These are phyloP conservation scores for Microtus richardsoni DNA, from an alignment of 2,113 vertebrate genomes.

Conservation along the genomic window DNA sequence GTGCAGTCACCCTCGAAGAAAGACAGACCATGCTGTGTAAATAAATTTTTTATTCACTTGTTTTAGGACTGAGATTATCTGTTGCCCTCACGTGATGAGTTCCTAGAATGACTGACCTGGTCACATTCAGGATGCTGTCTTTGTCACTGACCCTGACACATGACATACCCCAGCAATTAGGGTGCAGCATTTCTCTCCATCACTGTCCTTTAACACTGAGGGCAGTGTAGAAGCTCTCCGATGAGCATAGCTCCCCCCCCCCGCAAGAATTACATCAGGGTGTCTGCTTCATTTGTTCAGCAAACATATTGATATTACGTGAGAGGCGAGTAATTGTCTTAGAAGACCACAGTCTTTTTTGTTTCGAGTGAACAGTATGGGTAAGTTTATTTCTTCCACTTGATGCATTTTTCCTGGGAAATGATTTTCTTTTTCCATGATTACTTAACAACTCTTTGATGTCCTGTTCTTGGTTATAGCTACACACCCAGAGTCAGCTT, in stretches of 20 bases:
- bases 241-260: neutral
- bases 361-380: neutral
- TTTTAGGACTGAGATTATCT: neutral
- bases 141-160: neutral
- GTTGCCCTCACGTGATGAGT: neutral
- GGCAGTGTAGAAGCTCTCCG: neutral
- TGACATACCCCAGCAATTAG: neutral
- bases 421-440: neutral
- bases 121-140: neutral
- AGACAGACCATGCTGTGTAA: neutral
- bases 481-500: neutral
- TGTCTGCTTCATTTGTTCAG: neutral
- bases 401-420: neutral
- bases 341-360: neutral
- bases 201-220: neutral
- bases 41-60: neutral
- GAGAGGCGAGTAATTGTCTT: neutral
- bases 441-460: slow-evolving; percentile 32
- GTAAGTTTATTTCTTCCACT: neutral
- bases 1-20: neutral
- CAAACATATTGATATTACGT: neutral
- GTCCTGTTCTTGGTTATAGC: neutral
- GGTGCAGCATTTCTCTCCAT: neutral
- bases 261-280: neutral
- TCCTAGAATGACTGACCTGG: neutral